phyloP scores from a whole-genome alignment of 2,888 invertebrate genomes.

The Trachelus troglodyta region DNA sequence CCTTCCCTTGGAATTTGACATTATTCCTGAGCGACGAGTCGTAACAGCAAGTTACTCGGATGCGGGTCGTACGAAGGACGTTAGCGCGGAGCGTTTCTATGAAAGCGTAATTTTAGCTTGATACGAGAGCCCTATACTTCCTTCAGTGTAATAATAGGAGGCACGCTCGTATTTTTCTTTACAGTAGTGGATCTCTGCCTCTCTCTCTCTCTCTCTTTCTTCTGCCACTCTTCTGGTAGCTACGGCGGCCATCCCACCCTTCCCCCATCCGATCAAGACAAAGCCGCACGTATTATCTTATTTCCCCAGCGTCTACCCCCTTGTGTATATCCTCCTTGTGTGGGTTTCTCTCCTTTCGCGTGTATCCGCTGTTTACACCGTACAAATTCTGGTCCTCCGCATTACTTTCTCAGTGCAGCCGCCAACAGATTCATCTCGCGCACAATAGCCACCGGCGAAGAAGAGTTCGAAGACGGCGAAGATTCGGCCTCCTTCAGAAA shows the following conservation, averaged over 20 bases:
- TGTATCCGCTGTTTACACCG: constrained; percentile 27
- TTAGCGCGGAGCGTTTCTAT: not conserved
- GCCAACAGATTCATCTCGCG: constrained; percentile 1
- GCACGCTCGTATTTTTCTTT: constrained; percentile 34
- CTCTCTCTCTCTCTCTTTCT: constrained; percentile 6
- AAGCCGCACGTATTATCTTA: constrained; percentile 59
- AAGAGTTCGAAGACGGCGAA: constrained; percentile 7
- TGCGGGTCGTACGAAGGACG: not conserved
- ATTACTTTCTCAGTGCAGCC: constrained; percentile 18
- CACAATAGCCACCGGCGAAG: not conserved
- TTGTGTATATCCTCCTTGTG: constrained; percentile 52
- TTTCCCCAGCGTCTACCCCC: constrained; percentile 55
- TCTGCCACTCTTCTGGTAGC: not conserved
- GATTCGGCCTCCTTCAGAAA: not conserved
- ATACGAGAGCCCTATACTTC: constrained; percentile 26
- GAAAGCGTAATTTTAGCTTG: constrained; percentile 43
- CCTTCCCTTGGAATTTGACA: not conserved
- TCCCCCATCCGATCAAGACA: constrained; percentile 50
- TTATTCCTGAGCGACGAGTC: not conserved
- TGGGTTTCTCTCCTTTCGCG: constrained; percentile 16
- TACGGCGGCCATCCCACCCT: constrained; percentile 16
- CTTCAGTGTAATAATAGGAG: constrained; percentile 32
- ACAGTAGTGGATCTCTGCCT: constrained; percentile 19
- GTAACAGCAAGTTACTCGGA: not conserved
- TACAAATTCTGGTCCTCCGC: constrained; percentile 30